phyloP scores from a whole-genome alignment of 2,797 vertebrate genomes.

The Notolepis coatsorum region DNA sequence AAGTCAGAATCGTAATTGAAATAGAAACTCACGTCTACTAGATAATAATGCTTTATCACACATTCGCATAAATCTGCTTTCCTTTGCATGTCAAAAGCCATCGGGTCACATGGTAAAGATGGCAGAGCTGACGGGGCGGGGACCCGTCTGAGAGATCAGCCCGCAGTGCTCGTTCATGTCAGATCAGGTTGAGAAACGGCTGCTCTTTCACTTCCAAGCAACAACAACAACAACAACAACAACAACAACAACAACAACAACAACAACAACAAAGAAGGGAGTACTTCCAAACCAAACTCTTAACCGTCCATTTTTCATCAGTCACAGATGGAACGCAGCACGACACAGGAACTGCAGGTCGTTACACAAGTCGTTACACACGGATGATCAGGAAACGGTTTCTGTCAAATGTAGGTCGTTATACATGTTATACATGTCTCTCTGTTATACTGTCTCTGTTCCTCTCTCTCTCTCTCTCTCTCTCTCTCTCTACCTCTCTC shows the following conservation, averaged over 20 bases:
- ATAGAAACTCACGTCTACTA: no score
- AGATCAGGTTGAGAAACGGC: slow-evolving; percentile 58
- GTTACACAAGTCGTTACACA: no score
- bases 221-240: no score
- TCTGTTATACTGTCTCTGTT: no score
- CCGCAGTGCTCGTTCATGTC: slow-evolving; percentile 59
- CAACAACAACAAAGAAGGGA: slow-evolving; percentile 61
- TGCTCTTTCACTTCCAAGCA: slow-evolving; percentile 58
- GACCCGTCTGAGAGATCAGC: slow-evolving; percentile 49
- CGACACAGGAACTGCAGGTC: no score
- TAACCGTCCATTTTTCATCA: slow-evolving; percentile 57
- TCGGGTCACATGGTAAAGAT: slow-evolving; percentile 31
- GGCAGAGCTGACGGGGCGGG: not conserved
- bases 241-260: no score
- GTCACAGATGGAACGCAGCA: slow-evolving; percentile 44
- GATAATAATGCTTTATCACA: slow-evolving; percentile 25
- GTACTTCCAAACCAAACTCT: slow-evolving; percentile 57
- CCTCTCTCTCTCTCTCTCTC: no score
- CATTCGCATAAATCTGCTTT: slow-evolving; percentile 3
- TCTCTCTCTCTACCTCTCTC: no score
- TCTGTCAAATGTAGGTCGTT: no score
- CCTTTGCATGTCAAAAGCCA: slow-evolving; percentile 18
- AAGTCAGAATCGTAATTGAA: no score
- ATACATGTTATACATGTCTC: no score
- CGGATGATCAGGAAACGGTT: no score